Base-by-base conservation (phyloP, 2,797 vertebrate species). In the Acanthornis magna region DNA sequence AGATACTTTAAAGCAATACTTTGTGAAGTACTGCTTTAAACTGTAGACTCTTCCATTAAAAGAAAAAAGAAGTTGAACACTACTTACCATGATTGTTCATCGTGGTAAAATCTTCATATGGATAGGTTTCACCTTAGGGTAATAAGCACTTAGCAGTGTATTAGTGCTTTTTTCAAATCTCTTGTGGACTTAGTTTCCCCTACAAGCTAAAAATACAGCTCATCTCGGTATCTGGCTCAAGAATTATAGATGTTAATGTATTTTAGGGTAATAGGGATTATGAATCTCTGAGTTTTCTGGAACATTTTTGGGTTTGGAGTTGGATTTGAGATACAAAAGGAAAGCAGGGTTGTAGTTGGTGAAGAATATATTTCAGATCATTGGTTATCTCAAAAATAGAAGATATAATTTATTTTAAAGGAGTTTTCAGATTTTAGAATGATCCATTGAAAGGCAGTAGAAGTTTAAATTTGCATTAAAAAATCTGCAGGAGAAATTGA, bases 401-500 rank as follows among this genome's bases (percentile, higher is more conserved):
- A 63, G 58, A 63, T 53, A 60, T 15, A 81, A 72, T 90, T 78
- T 81, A 75, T 83, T 76, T 87, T 80, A 81, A 93, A 90, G 54
- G 26, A 38, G 11, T 62, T 88, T 87, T 85, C 42, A 73, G 55
- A 81, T 75, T 88, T 92, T 72, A 80, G 85, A 96, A 77, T 63
- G 42, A 82, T 71, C 54, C 36, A 67, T 86, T 82, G 85, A 75
- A 90, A 88, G 54, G 58, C 85, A 77, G 27, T 18, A 67, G 42
- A 91, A 72, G 47, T 90, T 90, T 72, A 55, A 91, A 80, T 94
- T 91, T 93, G 53, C 85, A 71, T 88, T 18, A 55, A 79, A 72
- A 63, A 54, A 84, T 70, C 53, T 70, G 13, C 10, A 36, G 55
- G 70, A 85, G 29, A 65, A 88, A 82, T 17, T 84, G 80, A 88